Conservation (phyloP, 2,888 invertebrate genomes). For the Dascillus cervinus region DNA sequence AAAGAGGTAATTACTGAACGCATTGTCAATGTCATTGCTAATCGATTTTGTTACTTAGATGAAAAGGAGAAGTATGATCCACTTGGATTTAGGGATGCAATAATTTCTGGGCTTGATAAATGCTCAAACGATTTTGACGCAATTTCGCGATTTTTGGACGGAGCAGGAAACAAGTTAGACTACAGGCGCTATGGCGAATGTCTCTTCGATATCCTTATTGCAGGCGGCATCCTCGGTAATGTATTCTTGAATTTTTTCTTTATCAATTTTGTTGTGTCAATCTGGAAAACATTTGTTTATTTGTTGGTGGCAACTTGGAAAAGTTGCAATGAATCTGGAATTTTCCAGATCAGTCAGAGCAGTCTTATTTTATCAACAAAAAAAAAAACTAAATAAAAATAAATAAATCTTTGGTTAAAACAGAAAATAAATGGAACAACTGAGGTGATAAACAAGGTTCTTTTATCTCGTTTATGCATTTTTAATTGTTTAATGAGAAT, state of each 20-base stretch:
- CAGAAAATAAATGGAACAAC: too few species aligned
- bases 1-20: conserved; percentile 86
- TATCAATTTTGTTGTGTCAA: conserved; percentile 1
- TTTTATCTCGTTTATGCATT: too few species aligned
- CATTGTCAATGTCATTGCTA: neutral
- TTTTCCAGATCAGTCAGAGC: too few species aligned
- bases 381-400: too few species aligned
- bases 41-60: conserved; percentile 54
- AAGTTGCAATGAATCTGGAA: too few species aligned
- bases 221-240: conserved; percentile 88
- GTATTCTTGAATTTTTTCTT: conserved; percentile 14
- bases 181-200: conserved; percentile 97
- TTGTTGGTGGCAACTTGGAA: too few species aligned
- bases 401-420: too few species aligned
- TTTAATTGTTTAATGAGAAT: too few species aligned
- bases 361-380: too few species aligned
- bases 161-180: conserved; percentile 92
- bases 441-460: too few species aligned
- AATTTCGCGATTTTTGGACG: conserved; percentile 91
- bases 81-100: conserved; percentile 94
- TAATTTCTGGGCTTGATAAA: conserved; percentile 91
- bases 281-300: too few species aligned
- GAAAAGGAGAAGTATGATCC: conserved; percentile 99
- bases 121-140: conserved; percentile 92
- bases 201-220: conserved; percentile 95